Conservation (phyloP, 2,888 invertebrate genomes). For the Encarsia formosa region DNA sequence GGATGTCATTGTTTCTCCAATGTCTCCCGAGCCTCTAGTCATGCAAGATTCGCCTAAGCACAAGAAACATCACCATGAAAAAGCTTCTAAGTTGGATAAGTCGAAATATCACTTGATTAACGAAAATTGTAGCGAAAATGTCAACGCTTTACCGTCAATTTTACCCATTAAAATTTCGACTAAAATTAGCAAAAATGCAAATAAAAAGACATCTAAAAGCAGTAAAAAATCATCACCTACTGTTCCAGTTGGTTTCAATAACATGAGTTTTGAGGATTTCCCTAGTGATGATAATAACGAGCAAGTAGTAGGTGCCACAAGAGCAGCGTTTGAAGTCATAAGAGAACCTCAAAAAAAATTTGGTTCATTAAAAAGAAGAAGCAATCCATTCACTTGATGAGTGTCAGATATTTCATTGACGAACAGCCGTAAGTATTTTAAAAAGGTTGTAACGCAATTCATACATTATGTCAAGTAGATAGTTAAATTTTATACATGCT, state of each 20-base stretch:
- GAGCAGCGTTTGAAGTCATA: slow-evolving; percentile 64
- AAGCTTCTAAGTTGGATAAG: slow-evolving; percentile 38
- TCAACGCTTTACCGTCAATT: slow-evolving; percentile 37
- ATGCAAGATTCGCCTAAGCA: slow-evolving; percentile 37
- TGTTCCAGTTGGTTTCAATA: slow-evolving; percentile 60
- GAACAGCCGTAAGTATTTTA: no score
- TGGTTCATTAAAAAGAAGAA: slow-evolving; percentile 51
- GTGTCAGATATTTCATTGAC: slow-evolving; percentile 11
- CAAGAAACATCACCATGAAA: slow-evolving; percentile 47
- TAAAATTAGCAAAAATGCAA: slow-evolving; percentile 32
- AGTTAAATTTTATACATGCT: no score
- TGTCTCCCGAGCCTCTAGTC: slow-evolving; percentile 45
- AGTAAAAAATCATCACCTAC: slow-evolving; percentile 31
- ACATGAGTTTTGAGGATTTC: slow-evolving; percentile 73
- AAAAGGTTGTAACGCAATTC: no score
- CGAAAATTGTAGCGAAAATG: slow-evolving; percentile 49
- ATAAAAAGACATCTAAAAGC: slow-evolving; percentile 31
- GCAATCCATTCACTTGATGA: slow-evolving; percentile 52
- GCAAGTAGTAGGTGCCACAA: slow-evolving; percentile 48
- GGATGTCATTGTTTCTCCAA: slow-evolving; percentile 33
- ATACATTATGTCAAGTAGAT: no score
- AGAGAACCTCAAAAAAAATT: slow-evolving; percentile 50
- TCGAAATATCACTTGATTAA: slow-evolving; percentile 56
- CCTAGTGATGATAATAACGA: slow-evolving; percentile 63
- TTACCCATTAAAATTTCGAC: slow-evolving; percentile 41